These are phyloP conservation scores for Morus bassanus DNA, from an alignment of 2,797 vertebrate species.

Conservation along the genomic window DNA sequence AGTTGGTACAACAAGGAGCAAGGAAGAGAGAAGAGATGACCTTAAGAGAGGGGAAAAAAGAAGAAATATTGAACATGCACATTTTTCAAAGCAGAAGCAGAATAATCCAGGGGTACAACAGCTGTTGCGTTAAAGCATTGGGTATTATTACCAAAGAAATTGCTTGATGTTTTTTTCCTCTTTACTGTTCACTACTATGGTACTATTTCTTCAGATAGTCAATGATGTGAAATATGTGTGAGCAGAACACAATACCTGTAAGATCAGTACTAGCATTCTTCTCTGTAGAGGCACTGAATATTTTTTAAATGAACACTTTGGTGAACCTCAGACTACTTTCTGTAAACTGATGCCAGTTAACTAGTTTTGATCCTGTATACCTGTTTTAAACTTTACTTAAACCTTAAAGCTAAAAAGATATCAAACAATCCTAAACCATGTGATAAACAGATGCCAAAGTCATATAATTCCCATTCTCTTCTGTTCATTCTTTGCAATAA, in stretches of 20 bases:
- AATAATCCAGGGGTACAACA: not conserved
- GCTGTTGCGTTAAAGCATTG: not conserved
- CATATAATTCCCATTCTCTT: conserved; percentile 10
- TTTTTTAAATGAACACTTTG: not conserved
- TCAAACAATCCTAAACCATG: not conserved
- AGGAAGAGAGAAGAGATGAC: not conserved
- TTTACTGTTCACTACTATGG: not conserved
- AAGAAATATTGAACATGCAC: not conserved
- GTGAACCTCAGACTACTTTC: not conserved
- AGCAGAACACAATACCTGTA: not conserved
- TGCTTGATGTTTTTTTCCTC: not conserved
- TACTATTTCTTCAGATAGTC: not conserved
- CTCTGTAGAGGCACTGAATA: not conserved
- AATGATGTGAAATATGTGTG: not conserved
- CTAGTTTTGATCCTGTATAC: not conserved
- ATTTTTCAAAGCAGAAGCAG: not conserved
- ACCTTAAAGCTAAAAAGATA: not conserved
- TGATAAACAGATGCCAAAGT: conserved; percentile 39
- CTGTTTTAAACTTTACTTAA: not conserved
- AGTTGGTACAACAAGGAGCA: not conserved
- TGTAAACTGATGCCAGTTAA: not conserved
- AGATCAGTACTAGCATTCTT: not conserved
- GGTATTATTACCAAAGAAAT: not conserved
- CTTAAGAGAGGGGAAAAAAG: not conserved
- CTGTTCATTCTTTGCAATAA: conserved; percentile 40